Evolutionary conservation across 2,888 invertebrate genomes (phyloP).

Genomic region (Cerastoderma edule): DNA sequence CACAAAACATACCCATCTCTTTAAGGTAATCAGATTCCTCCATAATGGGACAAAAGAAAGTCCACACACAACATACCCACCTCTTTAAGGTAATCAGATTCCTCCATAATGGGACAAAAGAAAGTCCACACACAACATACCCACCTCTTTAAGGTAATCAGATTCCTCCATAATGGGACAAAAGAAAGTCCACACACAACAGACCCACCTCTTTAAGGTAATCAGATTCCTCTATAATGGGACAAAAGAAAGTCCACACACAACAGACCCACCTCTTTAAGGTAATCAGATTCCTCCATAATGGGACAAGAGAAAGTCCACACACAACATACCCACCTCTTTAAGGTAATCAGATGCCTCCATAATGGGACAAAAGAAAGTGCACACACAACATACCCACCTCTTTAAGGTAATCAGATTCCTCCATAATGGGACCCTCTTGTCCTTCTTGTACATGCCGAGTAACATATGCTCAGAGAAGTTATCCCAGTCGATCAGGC

Average conservation of each 20-base stretch:
- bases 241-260: neutral
- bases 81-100: too few species aligned
- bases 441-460: conserved; percentile 16
- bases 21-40: too few species aligned
- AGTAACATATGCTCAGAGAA: conserved; percentile 18
- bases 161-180: too few species aligned
- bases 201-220: too few species aligned
- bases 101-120: too few species aligned
- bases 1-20: too few species aligned
- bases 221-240: too few species aligned
- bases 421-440: conserved; percentile 10
- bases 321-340: neutral
- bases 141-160: too few species aligned
- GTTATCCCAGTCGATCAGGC: conserved; percentile 14
- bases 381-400: neutral
- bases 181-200: too few species aligned
- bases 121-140: too few species aligned
- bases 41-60: too few species aligned
- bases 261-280: neutral
- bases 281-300: neutral
- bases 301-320: neutral
- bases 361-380: neutral
- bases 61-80: too few species aligned
- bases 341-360: neutral
- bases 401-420: conserved; percentile 3